These are phyloP conservation scores for Drosophila robusta DNA, from an alignment of 2,888 invertebrate species.

Conservation along the genomic window DNA sequence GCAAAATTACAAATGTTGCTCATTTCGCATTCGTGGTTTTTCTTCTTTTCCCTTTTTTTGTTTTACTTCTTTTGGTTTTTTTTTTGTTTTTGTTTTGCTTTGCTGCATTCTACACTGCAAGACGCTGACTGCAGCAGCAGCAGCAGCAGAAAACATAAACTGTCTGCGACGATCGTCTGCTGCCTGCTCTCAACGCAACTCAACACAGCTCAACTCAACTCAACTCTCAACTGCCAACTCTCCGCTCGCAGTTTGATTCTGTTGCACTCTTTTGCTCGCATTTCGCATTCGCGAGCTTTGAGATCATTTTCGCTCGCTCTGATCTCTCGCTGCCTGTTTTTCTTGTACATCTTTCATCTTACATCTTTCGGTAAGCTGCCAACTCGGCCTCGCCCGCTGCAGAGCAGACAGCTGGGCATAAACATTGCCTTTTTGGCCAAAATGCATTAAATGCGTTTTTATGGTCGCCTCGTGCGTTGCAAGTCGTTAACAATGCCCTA, in stretches of 20 bases:
- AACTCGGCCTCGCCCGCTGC: neutral
- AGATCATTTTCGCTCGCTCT: constrained; percentile 1
- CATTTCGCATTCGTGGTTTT: constrained; percentile 32
- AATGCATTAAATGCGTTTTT: constrained; percentile 47
- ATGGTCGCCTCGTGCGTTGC: constrained; percentile 43
- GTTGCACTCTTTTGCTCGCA: neutral
- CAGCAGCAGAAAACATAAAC: constrained; percentile 19
- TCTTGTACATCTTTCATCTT: neutral
- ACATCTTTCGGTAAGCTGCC: neutral
- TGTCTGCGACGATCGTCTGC: constrained; percentile 32
- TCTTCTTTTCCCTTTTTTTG: constrained; percentile 14
- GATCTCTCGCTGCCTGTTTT: neutral
- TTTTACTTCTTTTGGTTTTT: constrained; percentile 20
- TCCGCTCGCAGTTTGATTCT: neutral
- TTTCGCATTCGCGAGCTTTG: neutral
- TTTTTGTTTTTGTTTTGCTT: constrained; percentile 24
- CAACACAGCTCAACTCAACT: constrained; percentile 2
- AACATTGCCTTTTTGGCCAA: constrained; percentile 50
- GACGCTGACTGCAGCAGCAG: constrained; percentile 27
- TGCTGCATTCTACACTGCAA: constrained; percentile 31
- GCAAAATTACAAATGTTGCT: constrained; percentile 32
- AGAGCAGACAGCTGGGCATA: constrained; percentile 19
- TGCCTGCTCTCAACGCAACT: constrained; percentile 14
- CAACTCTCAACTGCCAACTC: constrained; percentile 6
- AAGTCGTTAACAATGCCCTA: constrained; percentile 46